phyloP scores from a whole-genome alignment of 1,140 invertebrate genomes.

The Meloidogyne hapla region DNA sequence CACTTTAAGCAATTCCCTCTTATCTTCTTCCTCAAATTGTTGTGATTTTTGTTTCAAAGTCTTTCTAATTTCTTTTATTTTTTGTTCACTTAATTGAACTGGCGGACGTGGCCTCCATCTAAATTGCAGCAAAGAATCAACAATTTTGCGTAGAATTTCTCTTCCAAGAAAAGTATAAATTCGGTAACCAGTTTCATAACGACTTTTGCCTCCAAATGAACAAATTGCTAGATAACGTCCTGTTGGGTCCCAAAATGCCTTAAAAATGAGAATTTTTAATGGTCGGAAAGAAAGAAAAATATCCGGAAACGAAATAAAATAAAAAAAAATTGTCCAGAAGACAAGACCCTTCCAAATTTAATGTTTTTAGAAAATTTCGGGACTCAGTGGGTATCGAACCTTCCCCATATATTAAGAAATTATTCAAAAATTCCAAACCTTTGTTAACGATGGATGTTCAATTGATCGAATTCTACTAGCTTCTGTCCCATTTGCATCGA shows the following conservation, averaged over 20 bases:
- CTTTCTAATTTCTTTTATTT: slow-evolving; percentile 86
- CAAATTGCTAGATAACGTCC: slow-evolving; percentile 94
- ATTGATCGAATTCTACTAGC: slow-evolving; percentile 53
- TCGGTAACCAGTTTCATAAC: slow-evolving; percentile 84
- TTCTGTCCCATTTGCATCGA: slow-evolving; percentile 59
- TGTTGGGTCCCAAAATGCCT: slow-evolving; percentile 92
- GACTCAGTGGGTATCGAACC: no score
- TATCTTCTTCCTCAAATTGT: slow-evolving; percentile 93
- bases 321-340: no score
- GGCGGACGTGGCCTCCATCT: slow-evolving; percentile 91
- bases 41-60: slow-evolving; percentile 95
- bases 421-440: slow-evolving; percentile 40
- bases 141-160: slow-evolving; percentile 75
- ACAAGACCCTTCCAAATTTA: no score
- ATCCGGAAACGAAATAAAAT: no score
- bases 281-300: not conserved
- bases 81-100: slow-evolving; percentile 75
- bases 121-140: slow-evolving; percentile 89
- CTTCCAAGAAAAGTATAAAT: slow-evolving; percentile 91
- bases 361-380: no score
- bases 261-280: slow-evolving; percentile 31
- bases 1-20: slow-evolving; percentile 83
- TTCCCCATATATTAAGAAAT: not conserved
- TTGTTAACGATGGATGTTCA: slow-evolving; percentile 60
- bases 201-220: slow-evolving; percentile 85